Conservation (phyloP, 2,113 vertebrate species). For the Raja brachyura region DNA sequence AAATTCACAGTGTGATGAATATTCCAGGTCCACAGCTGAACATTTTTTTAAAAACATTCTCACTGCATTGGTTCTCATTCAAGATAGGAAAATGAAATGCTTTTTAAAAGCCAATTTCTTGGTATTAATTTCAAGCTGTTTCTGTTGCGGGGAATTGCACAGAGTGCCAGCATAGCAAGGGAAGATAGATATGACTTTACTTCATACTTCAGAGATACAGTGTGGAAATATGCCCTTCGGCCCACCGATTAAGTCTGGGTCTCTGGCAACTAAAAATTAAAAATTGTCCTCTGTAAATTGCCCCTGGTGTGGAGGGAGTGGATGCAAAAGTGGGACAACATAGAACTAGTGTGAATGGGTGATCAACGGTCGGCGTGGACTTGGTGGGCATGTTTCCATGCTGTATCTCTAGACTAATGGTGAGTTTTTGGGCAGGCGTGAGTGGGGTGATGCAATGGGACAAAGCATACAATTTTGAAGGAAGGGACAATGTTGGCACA, state of each 20-base stretch:
- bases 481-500: neutral
- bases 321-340: too few species aligned
- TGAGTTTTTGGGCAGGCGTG: neutral
- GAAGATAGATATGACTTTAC: neutral
- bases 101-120: slow-evolving; percentile 3
- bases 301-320: too few species aligned
- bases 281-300: too few species aligned
- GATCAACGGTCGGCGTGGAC: too few species aligned
- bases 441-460: neutral
- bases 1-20: neutral
- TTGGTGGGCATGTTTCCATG: too few species aligned
- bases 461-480: neutral
- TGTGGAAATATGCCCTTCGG: too few species aligned
- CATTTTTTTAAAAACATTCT: neutral
- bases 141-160: neutral
- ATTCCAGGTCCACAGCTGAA: neutral
- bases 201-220: too few species aligned
- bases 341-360: too few species aligned
- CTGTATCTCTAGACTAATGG: neutral
- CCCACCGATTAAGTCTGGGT: too few species aligned
- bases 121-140: slow-evolving; percentile 2
- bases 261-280: too few species aligned
- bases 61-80: neutral
- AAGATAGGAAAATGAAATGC: slow-evolving; percentile 1
- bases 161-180: neutral